A percentile compares a stretch with the other conserved stretches of the same genome.
These are phyloP conservation scores for Rhinopomastus cyanomelas DNA, from an alignment of 2,113 vertebrate species.

Conservation along the genomic window DNA sequence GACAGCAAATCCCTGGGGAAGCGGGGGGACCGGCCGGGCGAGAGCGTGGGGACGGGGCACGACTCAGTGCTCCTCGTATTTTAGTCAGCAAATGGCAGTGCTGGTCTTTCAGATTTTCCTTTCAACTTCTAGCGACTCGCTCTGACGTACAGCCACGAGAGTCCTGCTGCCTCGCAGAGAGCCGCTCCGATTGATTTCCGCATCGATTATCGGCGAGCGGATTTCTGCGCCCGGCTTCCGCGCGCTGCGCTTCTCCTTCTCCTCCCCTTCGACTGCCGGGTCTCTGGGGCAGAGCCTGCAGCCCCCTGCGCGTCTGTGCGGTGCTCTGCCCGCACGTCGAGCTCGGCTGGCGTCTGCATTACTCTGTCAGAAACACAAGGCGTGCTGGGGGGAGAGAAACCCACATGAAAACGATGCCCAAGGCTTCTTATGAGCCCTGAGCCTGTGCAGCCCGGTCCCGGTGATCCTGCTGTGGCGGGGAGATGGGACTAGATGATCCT, in stretches of 20 bases:
- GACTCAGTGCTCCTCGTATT: background rate
- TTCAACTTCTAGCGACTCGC: background rate
- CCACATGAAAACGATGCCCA: background rate
- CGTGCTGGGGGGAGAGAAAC: background rate
- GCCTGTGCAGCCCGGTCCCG: too few relatives aligned
- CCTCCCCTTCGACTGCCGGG: constrained; percentile 10
- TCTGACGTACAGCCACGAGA: background rate
- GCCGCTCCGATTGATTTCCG: background rate
- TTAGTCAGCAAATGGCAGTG: constrained; percentile 4
- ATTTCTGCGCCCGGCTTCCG: constrained; percentile 13
- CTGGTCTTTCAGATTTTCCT: background rate
- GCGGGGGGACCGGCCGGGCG: background rate
- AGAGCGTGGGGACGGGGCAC: background rate
- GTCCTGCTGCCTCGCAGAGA: background rate
- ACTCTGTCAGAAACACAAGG: constrained; percentile 15
- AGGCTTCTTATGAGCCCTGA: background rate
- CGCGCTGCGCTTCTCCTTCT: background rate
- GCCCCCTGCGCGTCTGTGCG: constrained; percentile 19
- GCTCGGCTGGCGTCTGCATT: background rate
- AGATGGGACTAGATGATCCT: too few relatives aligned
- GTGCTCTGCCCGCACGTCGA: constrained; percentile 26
- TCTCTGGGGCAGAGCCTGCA: constrained; percentile 39
- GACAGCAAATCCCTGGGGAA: background rate
- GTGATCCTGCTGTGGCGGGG: too few relatives aligned
- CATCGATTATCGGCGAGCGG: constrained; percentile 14